These are phyloP conservation scores for Phallusia fumigata DNA, from an alignment of 23 tunicate species.

Conservation along the genomic window DNA sequence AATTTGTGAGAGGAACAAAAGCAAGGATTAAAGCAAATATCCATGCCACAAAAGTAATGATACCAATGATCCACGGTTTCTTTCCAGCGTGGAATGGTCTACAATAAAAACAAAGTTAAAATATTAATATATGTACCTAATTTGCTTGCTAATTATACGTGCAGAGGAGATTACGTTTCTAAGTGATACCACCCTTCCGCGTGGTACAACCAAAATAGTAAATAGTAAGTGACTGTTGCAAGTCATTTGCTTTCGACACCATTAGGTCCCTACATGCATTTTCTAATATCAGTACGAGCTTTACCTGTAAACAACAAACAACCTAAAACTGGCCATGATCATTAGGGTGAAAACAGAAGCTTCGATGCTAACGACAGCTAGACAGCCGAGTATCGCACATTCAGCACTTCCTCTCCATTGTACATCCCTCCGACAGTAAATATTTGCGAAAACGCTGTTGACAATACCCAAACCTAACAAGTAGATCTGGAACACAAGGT, in stretches of 20 bases:
- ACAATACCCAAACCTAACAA: conserved; percentile 27
- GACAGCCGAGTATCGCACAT: conserved; percentile 38
- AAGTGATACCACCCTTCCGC: too few species aligned
- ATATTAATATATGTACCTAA: too few species aligned
- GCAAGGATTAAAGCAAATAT: conserved; percentile 37
- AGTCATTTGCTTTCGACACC: too few species aligned
- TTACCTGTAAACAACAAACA: conserved; percentile 34
- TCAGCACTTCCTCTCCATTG: conserved; percentile 46
- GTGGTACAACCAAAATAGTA: too few species aligned
- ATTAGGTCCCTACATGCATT: too few species aligned
- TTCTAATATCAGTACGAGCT: too few species aligned
- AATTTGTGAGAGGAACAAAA: conserved; percentile 27
- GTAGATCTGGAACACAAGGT: conserved; percentile 31
- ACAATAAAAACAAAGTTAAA: not conserved
- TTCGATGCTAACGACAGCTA: conserved; percentile 53
- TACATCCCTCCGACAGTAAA: conserved; percentile 39
- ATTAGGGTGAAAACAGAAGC: conserved; percentile 26
- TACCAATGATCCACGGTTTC: conserved; percentile 11
- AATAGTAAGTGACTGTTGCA: too few species aligned
- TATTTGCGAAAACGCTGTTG: not conserved
- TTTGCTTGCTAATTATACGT: too few species aligned
- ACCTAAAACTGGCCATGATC: conserved; percentile 45
- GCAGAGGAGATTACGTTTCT: too few species aligned
- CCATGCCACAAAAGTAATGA: conserved; percentile 41
- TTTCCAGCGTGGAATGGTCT: conserved; percentile 27